Conservation (phyloP, 1,140 invertebrate genomes). For the Pogonognathellus flavescens region DNA sequence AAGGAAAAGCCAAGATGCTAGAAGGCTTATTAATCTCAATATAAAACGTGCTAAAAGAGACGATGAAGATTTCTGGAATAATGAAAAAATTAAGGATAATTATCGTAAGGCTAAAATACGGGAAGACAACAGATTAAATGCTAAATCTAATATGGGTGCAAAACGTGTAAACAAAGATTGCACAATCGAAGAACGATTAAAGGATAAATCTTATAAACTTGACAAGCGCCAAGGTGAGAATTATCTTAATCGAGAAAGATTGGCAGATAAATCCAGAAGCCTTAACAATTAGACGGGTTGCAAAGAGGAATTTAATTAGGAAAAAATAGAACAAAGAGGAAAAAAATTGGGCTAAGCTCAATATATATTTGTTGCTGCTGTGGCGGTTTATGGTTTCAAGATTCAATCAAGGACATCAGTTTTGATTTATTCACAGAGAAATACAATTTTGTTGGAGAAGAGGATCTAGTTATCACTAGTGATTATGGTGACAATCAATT, state of each 20-base stretch:
- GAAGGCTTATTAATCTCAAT: no score
- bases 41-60: no score
- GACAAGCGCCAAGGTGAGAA: background rate
- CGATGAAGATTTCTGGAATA: no score
- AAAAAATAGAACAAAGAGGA: no score
- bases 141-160: no score
- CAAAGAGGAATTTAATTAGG: background rate
- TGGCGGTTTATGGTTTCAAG: background rate
- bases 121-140: no score
- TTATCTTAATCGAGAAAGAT: background rate
- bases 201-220: no score
- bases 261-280: background rate
- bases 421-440: background rate
- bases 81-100: no score
- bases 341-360: background rate
- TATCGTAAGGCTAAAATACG: no score
- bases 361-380: background rate
- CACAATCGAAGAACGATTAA: no score
- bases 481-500: background rate
- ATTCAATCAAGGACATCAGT: background rate
- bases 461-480: background rate
- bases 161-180: no score
- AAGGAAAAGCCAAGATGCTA: no score
- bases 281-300: background rate
- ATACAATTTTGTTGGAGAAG: background rate